Base-by-base conservation (phyloP, 2,888 invertebrate species). In the Lucinisca nassula region DNA sequence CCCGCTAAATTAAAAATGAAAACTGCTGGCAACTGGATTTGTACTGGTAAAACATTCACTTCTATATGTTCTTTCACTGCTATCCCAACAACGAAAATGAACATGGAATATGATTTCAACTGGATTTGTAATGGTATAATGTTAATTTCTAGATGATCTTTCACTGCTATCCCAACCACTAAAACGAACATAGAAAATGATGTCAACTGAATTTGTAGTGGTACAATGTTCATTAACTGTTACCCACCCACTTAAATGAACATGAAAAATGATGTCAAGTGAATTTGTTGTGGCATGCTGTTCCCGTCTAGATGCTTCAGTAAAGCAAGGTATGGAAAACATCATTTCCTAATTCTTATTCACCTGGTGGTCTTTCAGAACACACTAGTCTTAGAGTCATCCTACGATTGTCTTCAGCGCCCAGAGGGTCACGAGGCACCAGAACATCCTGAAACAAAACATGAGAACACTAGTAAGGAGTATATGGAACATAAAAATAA, bases 61-160 rank as follows among this genome's bases (percentile, higher is more conserved):
- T n/a, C n/a, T n/a, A n/a, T n/a, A n/a, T n/a, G n/a, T n/a, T n/a
- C 99, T 96, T 99, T 99, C 21, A 99, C 99, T 0, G 99, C 98
- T 93, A 99, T 99, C 1, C 99, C 99, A n/a, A n/a, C 99, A 99
- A 8, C 99, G 95, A 12, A 91, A 90, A 90, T 30, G 72, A 80
- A 58, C 45, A 45, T 45, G 45, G 17, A 8, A 45, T n/a, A n/a
- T n/a, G n/a, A 98, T 0, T 99, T 99, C 81, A 99, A 94, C 90
- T 97, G 96, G 97, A 91, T 98, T 97, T 97, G 98, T 98, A 95
- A 98, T 12, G 99, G 99, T 21, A 99, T 98, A 67, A 99, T 98
- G 97, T 99, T 99, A 91, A 99, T 99, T 97, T 99, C 99, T 96
- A 99, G 99, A 88, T 95, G 96, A 95, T 99, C 99, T 96, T 99